Percentiles rank a stretch among this genome's conserved stretches.
These are phyloP conservation scores for Ptilonorhynchus violaceus DNA, from an alignment of 2,113 vertebrate genomes.

Conservation along the genomic window DNA sequence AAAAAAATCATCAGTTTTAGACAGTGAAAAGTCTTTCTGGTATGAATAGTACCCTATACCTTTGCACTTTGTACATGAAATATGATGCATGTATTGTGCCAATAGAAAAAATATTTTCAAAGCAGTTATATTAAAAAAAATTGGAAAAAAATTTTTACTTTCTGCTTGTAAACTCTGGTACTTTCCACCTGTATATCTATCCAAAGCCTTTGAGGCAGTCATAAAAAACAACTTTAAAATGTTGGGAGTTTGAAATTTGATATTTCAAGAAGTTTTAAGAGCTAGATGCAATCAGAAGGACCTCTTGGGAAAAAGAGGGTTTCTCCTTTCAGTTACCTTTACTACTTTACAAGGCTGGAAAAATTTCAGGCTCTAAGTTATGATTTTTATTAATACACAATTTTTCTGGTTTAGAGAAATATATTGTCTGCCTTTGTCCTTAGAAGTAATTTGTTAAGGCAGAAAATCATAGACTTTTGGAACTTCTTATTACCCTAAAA, in stretches of 20 bases:
- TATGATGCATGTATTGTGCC: not conserved
- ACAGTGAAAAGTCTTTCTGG: not conserved
- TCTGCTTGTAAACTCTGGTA: constrained; percentile 18
- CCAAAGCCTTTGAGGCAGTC: not conserved
- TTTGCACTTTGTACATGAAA: not conserved
- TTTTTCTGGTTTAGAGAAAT: not conserved
- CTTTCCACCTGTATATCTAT: constrained; percentile 15
- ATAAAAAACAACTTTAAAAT: constrained; percentile 30
- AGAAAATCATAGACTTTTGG: constrained; percentile 7
- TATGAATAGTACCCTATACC: not conserved
- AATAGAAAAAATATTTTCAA: constrained; percentile 6
- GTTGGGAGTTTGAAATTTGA: not conserved
- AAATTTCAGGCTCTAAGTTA: not conserved
- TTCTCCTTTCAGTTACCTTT: constrained; percentile 10
- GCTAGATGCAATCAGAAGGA: not conserved
- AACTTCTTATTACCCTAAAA: constrained; percentile 30
- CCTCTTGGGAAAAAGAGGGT: not conserved
- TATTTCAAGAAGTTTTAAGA: constrained; percentile 27
- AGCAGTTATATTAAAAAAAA: not conserved
- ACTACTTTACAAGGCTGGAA: constrained; percentile 1
- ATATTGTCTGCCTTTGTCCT: not conserved
- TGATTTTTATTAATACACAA: constrained; percentile 19
- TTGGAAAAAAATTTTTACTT: not conserved
- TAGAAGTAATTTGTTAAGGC: not conserved
- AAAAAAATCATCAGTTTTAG: not conserved